Evolutionary conservation across 1,140 invertebrate species (phyloP), one percentile per base, ranked within the genome.

Genomic region (Drosophila leontia): DNA sequence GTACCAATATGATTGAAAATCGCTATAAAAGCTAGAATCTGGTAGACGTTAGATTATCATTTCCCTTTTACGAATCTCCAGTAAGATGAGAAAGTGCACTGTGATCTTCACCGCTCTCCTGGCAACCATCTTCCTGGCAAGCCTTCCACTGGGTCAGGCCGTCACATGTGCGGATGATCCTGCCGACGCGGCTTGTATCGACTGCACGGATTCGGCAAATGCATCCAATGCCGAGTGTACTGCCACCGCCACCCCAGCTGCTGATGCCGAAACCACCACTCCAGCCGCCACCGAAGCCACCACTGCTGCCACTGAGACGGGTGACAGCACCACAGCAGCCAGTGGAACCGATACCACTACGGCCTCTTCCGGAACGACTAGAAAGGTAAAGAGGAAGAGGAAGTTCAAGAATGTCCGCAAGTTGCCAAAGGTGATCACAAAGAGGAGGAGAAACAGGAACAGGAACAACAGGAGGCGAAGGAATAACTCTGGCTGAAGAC

Each of bases 61-160:
- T 67, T 44, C 12, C 7, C 17, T 26, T 26, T 29, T 17, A 11
- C 0, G 9, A 23, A 5, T 6, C 12, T 7, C 9, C n/a, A 48
- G 63, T 3, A 67, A 48, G 7, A 67, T 67, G 63, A 67, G 32
- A 1, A 67, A 62, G 4, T 32, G 23, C 0, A 15, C 34, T 7
- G 9, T 67, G 13, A 37, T 47, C 23, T 26, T 67, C 0, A 34
- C 42, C 7, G 26, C 0, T 2, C 32, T 62, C 13, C 58, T 67
- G 34, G 42, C 45, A 17, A 63, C 63, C 26, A 48, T 67, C 39
- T 44, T 64, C 29, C 1, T 64, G 29, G 39, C 39, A 29, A 19
- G 57, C 12, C 13, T 64, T 3, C 62, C 62, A 0, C 2, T 26
- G 7, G 17, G 57, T n/a, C 39, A 60, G 29, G 62, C 62, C 1